A percentile compares a stretch with the other conserved stretches of the same genome.
Evolutionary conservation across 1,140 invertebrate species (phyloP).

Genomic region (Sitophilus oryzae): DNA sequence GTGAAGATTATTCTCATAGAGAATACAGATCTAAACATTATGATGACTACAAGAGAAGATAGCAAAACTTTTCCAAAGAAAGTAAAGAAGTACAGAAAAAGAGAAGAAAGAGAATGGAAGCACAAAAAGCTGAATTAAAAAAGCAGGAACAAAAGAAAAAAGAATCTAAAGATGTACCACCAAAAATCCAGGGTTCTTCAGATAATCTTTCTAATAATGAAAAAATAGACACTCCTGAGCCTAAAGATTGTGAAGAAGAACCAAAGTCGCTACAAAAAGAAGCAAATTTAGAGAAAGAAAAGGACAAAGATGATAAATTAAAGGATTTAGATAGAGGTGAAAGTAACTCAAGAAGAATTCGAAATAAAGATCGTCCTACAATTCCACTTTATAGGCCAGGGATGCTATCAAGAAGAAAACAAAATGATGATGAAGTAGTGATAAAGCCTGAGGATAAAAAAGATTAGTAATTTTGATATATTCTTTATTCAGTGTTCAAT

Average conservation of each 20-base stretch:
- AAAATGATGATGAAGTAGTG: slow-evolving; percentile 29
- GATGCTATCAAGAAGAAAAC: slow-evolving; percentile 40
- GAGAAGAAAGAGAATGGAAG: slow-evolving; percentile 41
- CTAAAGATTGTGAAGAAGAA: slow-evolving; percentile 7
- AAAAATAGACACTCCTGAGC: slow-evolving; percentile 4
- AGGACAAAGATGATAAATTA: slow-evolving; percentile 22
- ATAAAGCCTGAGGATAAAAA: slow-evolving; percentile 15
- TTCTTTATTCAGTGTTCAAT: no score
- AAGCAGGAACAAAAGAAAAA: slow-evolving; percentile 25
- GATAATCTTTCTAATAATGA: no score
- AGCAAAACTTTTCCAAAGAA: slow-evolving; percentile 31
- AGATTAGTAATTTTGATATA: background rate
- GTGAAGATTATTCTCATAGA: slow-evolving; percentile 27
- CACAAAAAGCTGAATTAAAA: slow-evolving; percentile 33
- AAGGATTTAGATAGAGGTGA: slow-evolving; percentile 28
- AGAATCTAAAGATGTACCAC: no score
- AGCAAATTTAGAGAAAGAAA: slow-evolving; percentile 7
- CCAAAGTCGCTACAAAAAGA: no score
- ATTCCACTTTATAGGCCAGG: slow-evolving; percentile 42
- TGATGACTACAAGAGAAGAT: slow-evolving; percentile 34
- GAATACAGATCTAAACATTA: slow-evolving; percentile 28
- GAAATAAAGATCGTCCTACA: slow-evolving; percentile 47
- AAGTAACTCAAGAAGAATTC: slow-evolving; percentile 41
- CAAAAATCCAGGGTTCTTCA: no score
- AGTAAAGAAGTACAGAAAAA: slow-evolving; percentile 44